Evolutionary conservation across 1,140 invertebrate genomes (phyloP).

Genomic region (Solenopsis invicta): DNA sequence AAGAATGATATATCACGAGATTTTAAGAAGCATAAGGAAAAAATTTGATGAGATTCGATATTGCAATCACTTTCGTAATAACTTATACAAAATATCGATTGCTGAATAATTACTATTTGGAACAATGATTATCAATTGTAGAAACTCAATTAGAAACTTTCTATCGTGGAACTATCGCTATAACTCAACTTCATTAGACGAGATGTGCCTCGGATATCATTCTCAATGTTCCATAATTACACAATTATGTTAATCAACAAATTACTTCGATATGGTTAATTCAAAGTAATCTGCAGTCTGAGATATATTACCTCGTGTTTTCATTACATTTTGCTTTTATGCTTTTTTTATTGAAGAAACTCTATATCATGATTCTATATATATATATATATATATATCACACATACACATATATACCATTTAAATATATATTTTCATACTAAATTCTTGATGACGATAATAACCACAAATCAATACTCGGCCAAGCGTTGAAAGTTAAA

Average conservation of each 20-base stretch:
- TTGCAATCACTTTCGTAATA: neutral
- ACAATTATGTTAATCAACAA: slow-evolving; percentile 11
- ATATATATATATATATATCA: neutral
- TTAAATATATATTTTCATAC: neutral
- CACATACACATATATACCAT: neutral
- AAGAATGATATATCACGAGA: neutral
- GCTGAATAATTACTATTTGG: slow-evolving; percentile 22
- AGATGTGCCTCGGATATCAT: neutral
- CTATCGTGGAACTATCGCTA: neutral
- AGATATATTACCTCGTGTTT: neutral
- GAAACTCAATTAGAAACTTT: slow-evolving; percentile 23
- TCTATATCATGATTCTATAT: neutral
- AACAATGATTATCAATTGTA: neutral
- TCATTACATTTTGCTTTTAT: neutral
- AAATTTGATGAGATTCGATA: neutral
- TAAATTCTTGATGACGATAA: slow-evolving; percentile 23
- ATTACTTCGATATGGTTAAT: slow-evolving; percentile 4
- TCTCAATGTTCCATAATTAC: slow-evolving; percentile 4
- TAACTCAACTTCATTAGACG: slow-evolving; percentile 20
- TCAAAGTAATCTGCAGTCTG: neutral
- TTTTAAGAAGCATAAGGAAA: neutral
- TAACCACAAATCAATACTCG: slow-evolving; percentile 39
- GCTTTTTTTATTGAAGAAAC: neutral
- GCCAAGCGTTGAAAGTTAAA: neutral
- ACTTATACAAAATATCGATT: neutral